Evolutionary conservation across 2,113 vertebrate species (phyloP), one percentile per base, ranked within the genome.

Genomic region (Salvelinus fontinalis): DNA sequence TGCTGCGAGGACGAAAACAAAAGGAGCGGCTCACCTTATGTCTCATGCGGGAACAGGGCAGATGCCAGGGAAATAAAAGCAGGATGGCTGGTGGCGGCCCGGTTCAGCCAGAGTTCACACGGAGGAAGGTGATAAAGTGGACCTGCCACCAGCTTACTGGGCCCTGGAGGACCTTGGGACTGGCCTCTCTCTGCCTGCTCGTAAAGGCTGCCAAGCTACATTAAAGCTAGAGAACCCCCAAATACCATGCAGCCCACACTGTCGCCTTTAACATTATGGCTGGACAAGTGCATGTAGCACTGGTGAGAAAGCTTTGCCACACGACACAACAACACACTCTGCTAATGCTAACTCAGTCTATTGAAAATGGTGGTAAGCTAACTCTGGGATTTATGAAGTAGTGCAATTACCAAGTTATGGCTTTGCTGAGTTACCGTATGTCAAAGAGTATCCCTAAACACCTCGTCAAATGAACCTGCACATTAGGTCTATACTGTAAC

Each of bases 41-140:
- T 78, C 78, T 79, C 76, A 71, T 75, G 76, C 72, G 74, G 73
- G 82, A 75, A 34, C 26, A 73, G 39, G 76, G 76, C 85, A 83
- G 79, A 85, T 85, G 83, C 81, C 80, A 85, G 78, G 31, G 77
- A 72, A 82, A 76, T 79, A 81, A 80, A 73, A 49, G 24, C 49
- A 48, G 77, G 67, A 72, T 69, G 78, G 75, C 72, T 73, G 60
- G 71, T 26, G 57, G 74, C 14, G 81, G 29, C 67, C 74, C 62
- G 84, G 87, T 87, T 89, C 85, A 87, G 79, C 75, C 79, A 87
- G 85, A 85, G 85, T 89, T 89, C 87, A 89, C 69, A 68, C 29
- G 26, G 80, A 69, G 79, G 71, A 75, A 71, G 80, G 85, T 89
- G 84, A 87, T 89, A 72, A 77, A 88, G 83, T 81, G 87, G 82